Evolutionary conservation across 2,888 invertebrate genomes (phyloP).

Genomic region (Temnothorax unifasciatus): DNA sequence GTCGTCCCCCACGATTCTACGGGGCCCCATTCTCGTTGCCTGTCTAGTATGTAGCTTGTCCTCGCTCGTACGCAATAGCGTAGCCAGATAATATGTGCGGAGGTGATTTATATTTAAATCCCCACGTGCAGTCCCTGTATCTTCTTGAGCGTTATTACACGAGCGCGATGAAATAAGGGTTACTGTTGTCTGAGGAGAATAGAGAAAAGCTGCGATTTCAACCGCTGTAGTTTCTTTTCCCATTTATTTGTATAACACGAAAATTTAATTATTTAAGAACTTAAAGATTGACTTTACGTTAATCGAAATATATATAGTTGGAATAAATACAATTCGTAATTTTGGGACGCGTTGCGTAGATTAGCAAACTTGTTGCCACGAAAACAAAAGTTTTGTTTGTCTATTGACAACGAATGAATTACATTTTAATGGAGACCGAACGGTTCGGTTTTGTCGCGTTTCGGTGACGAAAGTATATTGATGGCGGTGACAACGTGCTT

Average conservation of each 20-base stretch:
- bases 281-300: not conserved
- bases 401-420: not conserved
- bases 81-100: constrained; percentile 18
- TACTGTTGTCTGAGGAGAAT: constrained; percentile 7
- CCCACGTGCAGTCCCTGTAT: constrained; percentile 29
- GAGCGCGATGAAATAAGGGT: constrained; percentile 20
- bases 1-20: constrained; percentile 60
- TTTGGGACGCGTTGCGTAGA: not conserved
- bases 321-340: not conserved
- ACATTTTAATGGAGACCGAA: not conserved
- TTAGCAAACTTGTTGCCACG: not conserved
- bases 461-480: not conserved
- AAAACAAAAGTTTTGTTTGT: not conserved
- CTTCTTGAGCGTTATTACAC: constrained; percentile 19
- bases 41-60: constrained; percentile 57
- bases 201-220: not conserved
- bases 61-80: constrained; percentile 60
- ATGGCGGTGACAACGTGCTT: not conserved
- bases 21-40: constrained; percentile 61
- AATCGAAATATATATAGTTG: not conserved
- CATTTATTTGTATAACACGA: not conserved
- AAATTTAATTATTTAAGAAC: not conserved
- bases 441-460: not conserved
- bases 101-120: constrained; percentile 48
- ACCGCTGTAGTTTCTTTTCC: not conserved